These are phyloP conservation scores for Luehdorfia chinensis DNA, from an alignment of 1,140 invertebrate genomes.

Conservation along the genomic window DNA sequence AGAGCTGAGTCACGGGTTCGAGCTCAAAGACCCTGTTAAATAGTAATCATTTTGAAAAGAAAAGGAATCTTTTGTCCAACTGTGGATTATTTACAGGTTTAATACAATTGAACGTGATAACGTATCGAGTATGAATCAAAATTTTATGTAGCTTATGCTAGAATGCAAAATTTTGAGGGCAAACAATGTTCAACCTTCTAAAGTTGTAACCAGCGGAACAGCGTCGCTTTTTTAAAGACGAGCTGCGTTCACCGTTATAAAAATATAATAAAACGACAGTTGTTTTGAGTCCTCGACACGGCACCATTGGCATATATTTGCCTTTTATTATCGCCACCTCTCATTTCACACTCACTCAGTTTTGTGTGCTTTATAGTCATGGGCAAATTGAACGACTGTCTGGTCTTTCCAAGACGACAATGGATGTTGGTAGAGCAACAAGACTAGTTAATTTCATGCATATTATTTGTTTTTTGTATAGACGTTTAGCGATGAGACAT, in stretches of 20 bases:
- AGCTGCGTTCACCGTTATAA: slow-evolving; percentile 7
- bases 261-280: slow-evolving; percentile 14
- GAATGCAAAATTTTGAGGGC: too few relatives aligned
- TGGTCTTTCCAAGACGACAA: slow-evolving; percentile 7
- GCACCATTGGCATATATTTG: slow-evolving; percentile 14
- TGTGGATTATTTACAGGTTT: too few relatives aligned
- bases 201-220: too few relatives aligned
- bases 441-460: slow-evolving; percentile 36
- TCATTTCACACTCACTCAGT: slow-evolving; percentile 15
- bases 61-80: too few relatives aligned
- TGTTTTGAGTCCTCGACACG: slow-evolving; percentile 9
- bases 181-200: too few relatives aligned
- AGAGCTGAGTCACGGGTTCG: too few relatives aligned
- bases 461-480: slow-evolving; percentile 26
- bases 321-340: slow-evolving; percentile 16
- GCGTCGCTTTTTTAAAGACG: slow-evolving; percentile 1
- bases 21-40: too few relatives aligned
- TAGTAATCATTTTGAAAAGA: too few relatives aligned
- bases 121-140: too few relatives aligned
- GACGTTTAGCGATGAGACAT: too few relatives aligned
- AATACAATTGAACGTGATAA: too few relatives aligned
- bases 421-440: slow-evolving; percentile 20
- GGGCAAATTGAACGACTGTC: background rate
- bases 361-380: slow-evolving; percentile 7
- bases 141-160: too few relatives aligned